Evolutionary conservation across 2,113 vertebrate species (phyloP).

Genomic region (Microtus oregoni): DNA sequence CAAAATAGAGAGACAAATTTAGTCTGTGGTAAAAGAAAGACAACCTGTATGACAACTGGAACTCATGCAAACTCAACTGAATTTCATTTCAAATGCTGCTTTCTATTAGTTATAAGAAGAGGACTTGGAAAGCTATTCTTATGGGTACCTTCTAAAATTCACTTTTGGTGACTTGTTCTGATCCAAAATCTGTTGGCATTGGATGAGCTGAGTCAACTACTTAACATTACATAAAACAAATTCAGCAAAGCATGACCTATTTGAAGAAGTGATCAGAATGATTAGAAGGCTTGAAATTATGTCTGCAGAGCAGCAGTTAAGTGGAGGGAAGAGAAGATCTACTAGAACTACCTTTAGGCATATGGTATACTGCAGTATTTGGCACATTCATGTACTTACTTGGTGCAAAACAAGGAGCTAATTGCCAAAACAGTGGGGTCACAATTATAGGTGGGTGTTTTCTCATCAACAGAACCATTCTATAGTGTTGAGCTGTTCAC

Average conservation of each 20-base stretch:
- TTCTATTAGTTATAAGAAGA: not conserved
- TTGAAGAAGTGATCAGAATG: not conserved
- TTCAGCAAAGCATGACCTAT: not conserved
- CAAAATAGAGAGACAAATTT: not conserved
- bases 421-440: not conserved
- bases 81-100: not conserved
- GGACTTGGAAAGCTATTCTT: not conserved
- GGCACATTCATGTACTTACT: conserved; percentile 5
- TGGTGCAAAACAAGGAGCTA: not conserved
- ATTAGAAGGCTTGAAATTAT: not conserved
- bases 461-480: not conserved
- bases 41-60: not conserved
- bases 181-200: not conserved
- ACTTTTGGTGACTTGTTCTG: not conserved
- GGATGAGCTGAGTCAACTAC: not conserved
- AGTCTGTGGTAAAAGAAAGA: not conserved
- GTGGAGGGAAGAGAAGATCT: not conserved
- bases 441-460: not conserved
- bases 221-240: not conserved
- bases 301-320: not conserved
- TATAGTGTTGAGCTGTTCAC: not conserved
- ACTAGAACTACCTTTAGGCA: not conserved
- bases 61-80: not conserved
- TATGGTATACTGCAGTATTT: conserved; percentile 9
- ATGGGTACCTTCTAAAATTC: not conserved